Evolutionary conservation across 2,797 vertebrate species (phyloP), one percentile per base, ranked within the genome.

Genomic region (Menidia menidia): DNA sequence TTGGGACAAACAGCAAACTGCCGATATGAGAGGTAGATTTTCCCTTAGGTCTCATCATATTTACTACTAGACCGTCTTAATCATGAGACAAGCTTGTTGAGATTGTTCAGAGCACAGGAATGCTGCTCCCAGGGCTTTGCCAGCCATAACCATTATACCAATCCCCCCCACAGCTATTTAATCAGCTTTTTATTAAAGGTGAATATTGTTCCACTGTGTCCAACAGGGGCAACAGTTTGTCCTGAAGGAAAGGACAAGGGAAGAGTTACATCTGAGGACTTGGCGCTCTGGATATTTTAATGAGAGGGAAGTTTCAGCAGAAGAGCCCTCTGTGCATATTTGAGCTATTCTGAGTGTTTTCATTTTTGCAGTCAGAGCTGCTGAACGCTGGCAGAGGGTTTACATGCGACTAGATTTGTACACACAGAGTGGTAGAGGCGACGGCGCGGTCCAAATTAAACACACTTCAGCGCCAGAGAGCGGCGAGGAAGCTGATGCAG

Each of bases 401-500:
- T 67, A 48, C 50, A 55, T 71, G 64, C 1, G 57, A 64, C 67
- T 79, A 50, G 45, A 77, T 76, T 62, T 77, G 62, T 58, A 75
- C 60, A 68, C 30, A 43, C 45, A 58, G 5, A 25, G 12, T 41
- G 79, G 35, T 52, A 64, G 35, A 60, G 45, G 57, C 56, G 85
- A 55, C 30, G 19, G 64, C 56, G 50, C 33, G 18, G 71, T 80
- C 85, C 80, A 89, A 89, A 87, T 83, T 25, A 25, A 25, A 84
- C 54, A 85, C 87, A 81, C n/a, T 62, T 33, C 16, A 39, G 70
- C 72, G 81, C 83, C 81, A 85, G 65, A 60, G 56, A 54, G 50
- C 60, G 47, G 45, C 3, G 32, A 80, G 69, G 55, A 60, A 70
- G 82, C 83, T 89, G 88, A 90, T 63, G 66, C 81, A 80, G 90